Conservation (phyloP, 2,888 invertebrate species). For the Drosophila rubida region DNA sequence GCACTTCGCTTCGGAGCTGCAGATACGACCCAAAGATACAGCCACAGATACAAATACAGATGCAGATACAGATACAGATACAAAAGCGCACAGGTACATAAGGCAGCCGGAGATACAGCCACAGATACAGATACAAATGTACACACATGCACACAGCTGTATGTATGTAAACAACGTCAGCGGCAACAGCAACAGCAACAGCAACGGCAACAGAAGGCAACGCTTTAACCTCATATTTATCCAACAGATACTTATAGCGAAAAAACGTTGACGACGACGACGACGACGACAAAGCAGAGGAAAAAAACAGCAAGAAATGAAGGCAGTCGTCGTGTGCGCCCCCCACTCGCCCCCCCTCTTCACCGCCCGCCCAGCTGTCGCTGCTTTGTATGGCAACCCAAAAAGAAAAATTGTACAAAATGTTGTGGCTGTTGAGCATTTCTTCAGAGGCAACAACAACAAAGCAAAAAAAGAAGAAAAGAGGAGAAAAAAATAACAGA, state of each 20-base stretch:
- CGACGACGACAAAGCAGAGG: conserved; percentile 59
- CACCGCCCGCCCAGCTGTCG: neutral
- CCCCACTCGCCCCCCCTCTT: neutral
- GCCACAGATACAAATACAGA: conserved; percentile 16
- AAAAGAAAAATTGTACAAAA: conserved; percentile 63
- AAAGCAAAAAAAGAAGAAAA: conserved; percentile 26
- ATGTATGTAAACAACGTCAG: conserved; percentile 22
- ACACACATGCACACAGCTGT: conserved; percentile 46
- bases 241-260: conserved; percentile 82
- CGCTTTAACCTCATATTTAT: conserved; percentile 84
- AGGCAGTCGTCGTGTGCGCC: conserved; percentile 51
- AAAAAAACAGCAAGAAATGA: conserved; percentile 66
- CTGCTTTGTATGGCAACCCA: conserved; percentile 46
- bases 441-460: conserved; percentile 32
- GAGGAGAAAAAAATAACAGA: conserved; percentile 32
- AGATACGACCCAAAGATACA: conserved; percentile 16
- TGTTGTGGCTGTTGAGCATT: conserved; percentile 48
- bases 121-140: conserved; percentile 24
- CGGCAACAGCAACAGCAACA: conserved; percentile 33
- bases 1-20: conserved; percentile 61
- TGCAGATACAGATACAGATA: conserved; percentile 26
- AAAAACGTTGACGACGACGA: conserved; percentile 62
- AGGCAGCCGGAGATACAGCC: conserved; percentile 12
- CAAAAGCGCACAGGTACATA: conserved; percentile 2
- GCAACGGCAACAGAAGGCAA: conserved; percentile 76